Evolutionary conservation across 1,140 invertebrate genomes (phyloP).

Genomic region (Drosophila bocqueti): DNA sequence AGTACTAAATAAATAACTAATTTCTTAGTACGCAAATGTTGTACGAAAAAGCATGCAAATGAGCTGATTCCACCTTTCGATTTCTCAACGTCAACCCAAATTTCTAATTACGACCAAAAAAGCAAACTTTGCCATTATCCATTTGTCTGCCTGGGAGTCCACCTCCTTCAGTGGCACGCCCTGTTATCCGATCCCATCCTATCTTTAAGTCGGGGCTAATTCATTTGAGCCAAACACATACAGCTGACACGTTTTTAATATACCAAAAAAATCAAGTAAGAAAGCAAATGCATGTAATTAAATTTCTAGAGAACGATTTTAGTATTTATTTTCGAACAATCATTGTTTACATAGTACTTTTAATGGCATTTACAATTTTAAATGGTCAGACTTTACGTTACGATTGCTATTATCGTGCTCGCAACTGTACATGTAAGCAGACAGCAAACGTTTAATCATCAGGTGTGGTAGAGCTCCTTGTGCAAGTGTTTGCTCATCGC

Average conservation of each 20-base stretch:
- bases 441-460: slow-evolving; percentile 44
- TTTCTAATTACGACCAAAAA: slow-evolving; percentile 32
- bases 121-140: slow-evolving; percentile 35
- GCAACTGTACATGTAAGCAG: not conserved
- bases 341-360: no score
- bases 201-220: slow-evolving; percentile 9
- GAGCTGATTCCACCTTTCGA: not conserved
- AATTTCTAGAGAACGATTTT: not conserved
- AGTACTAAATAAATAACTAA: no score
- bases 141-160: slow-evolving; percentile 14
- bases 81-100: slow-evolving; percentile 30
- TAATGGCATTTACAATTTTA: no score
- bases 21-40: not conserved
- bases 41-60: slow-evolving; percentile 7
- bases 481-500: slow-evolving; percentile 43
- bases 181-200: slow-evolving; percentile 22
- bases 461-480: slow-evolving; percentile 35
- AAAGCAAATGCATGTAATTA: not conserved
- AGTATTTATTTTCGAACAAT: not conserved
- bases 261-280: not conserved
- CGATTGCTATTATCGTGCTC: not conserved
- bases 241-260: not conserved
- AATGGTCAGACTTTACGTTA: not conserved
- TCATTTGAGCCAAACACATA: slow-evolving; percentile 13
- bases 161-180: not conserved